Evolutionary conservation across 1,140 invertebrate genomes (phyloP).

Genomic region (Achatina immaculata): DNA sequence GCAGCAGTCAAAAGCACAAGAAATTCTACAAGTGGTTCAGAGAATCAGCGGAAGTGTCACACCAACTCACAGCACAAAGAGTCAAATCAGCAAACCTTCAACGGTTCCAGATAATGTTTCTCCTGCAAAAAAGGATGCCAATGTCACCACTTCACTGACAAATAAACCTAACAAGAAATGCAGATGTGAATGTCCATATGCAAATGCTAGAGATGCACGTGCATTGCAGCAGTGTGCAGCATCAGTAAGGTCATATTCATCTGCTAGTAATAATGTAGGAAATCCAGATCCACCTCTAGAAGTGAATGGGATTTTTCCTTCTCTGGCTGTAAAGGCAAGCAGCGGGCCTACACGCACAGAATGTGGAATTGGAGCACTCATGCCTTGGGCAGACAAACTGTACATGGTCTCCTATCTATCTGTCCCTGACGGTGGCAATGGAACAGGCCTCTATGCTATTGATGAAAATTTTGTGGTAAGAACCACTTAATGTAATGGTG

Average conservation of each 20-base stretch:
- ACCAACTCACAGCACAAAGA: neutral
- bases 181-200: neutral
- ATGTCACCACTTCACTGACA: neutral
- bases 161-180: neutral
- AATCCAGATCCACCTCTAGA: neutral
- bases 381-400: slow-evolving; percentile 48
- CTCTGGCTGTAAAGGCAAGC: slow-evolving; percentile 36
- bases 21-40: neutral
- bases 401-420: slow-evolving; percentile 49
- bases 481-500: neutral
- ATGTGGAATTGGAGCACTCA: slow-evolving; percentile 47
- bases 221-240: neutral
- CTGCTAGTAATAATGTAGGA: neutral
- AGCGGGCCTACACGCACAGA: slow-evolving; percentile 41
- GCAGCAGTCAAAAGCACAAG: neutral
- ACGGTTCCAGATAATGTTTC: neutral
- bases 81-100: neutral
- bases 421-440: slow-evolving; percentile 41
- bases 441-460: slow-evolving; percentile 45
- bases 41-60: neutral
- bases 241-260: neutral
- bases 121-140: neutral
- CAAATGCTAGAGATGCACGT: neutral
- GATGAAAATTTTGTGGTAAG: slow-evolving; percentile 40
- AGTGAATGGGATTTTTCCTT: slow-evolving; percentile 41